Conservation (phyloP, 2,888 invertebrate species). For the Mechanitis messenoides region DNA sequence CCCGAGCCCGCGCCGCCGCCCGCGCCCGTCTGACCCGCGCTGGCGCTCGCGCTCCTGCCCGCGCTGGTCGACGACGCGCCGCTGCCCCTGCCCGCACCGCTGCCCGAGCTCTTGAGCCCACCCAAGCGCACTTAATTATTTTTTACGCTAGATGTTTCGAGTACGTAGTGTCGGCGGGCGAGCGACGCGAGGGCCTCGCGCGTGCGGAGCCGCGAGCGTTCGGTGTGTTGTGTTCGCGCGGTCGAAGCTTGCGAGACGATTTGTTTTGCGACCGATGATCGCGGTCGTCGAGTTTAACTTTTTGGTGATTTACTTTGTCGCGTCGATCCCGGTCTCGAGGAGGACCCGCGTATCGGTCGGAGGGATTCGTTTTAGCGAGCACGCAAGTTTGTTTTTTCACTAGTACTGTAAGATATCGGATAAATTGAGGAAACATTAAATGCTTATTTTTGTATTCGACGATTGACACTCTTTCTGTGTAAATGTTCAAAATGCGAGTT, state of each 20-base stretch:
- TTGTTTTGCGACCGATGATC: slow-evolving; percentile 71
- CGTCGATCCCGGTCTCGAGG: slow-evolving; percentile 51
- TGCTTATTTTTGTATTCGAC: slow-evolving; percentile 76
- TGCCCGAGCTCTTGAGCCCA: slow-evolving; percentile 73
- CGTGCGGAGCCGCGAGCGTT: slow-evolving; percentile 61
- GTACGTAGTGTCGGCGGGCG: slow-evolving; percentile 52
- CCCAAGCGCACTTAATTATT: slow-evolving; percentile 69
- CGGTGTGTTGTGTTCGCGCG: slow-evolving; percentile 70
- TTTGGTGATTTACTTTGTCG: slow-evolving; percentile 49
- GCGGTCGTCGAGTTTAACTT: slow-evolving; percentile 57
- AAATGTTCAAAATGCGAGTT: slow-evolving; percentile 54
- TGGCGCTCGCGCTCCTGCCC: slow-evolving; percentile 74
- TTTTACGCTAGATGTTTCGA: slow-evolving; percentile 63
- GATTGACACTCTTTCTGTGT: slow-evolving; percentile 67
- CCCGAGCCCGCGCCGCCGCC: slow-evolving; percentile 88
- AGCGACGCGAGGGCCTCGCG: slow-evolving; percentile 52
- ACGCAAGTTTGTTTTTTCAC: slow-evolving; percentile 63
- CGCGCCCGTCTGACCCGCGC: slow-evolving; percentile 79
- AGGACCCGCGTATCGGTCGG: slow-evolving; percentile 52
- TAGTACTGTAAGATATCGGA: slow-evolving; percentile 70
- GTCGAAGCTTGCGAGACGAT: slow-evolving; percentile 69
- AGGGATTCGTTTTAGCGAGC: slow-evolving; percentile 61
- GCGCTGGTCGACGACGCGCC: slow-evolving; percentile 70
- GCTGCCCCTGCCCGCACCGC: slow-evolving; percentile 73
- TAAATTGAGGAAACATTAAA: slow-evolving; percentile 72